Evolutionary conservation across 92 coral and sea anemone species (phyloP), one percentile per base, ranked within the genome.

Genomic region (Porites cylindrica): DNA sequence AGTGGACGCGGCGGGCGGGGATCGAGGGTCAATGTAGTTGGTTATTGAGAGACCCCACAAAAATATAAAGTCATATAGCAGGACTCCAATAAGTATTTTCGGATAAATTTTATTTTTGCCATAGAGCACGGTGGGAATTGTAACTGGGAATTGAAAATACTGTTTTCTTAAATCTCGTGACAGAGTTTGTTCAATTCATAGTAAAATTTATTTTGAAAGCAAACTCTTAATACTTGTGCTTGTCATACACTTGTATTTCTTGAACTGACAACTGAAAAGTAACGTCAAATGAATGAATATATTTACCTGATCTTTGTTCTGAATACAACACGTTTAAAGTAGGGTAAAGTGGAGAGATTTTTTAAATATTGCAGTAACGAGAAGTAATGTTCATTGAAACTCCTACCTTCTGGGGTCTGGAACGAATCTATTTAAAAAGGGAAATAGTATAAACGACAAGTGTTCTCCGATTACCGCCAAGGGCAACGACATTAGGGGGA

Each of bases 401-500:
- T 21, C 23, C 23, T 21, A 21, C 23, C 23, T 21, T 21, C 23
- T 21, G 23, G 23, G 23, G 23, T 21, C 23, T 21, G 23, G 23
- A 21, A 21, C 23, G 23, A 21, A 21, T 21, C 23, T 21, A 21
- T 21, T 21, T 21, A 21, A 21, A 21, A 21, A 21, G 0, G 23
- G 23, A 21, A 21, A 21, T 21, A 21, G 23, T 21, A 21, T 21
- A 21, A 21, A 21, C 23, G 23, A 21, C 23, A 21, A 69, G 63
- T 75, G 51, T 69, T 53, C 90, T 86, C 24, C 76, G 58, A 71
- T 9, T 51, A 8, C 83, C 90, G 16, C 70, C 72, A 6, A 76
- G 51, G 66, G 52, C 85, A 79, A 53, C 76, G 78, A 66, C 91
- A 59, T 71, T 47, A 68, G 61, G 88, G 92, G 72, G 65, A 51